These are phyloP conservation scores for Fistularia commersonii DNA, from an alignment of 2,797 vertebrate genomes.

Conservation along the genomic window DNA sequence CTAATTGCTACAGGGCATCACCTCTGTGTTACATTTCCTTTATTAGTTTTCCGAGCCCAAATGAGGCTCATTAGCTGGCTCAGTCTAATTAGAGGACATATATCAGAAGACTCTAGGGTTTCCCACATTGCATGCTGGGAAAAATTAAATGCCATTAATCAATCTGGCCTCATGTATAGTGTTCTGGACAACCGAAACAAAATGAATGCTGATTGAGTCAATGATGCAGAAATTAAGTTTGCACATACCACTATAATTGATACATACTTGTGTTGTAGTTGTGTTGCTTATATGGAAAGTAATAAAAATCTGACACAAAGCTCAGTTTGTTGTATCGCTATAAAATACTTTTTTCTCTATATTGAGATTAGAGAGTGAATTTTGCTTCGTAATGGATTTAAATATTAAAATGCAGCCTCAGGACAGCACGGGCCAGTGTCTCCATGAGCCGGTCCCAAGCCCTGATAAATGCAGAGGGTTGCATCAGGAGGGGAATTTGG, in stretches of 20 bases:
- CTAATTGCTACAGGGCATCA: slow-evolving; percentile 73
- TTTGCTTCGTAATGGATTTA: too few relatives aligned
- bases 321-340: slow-evolving; percentile 19
- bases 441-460: too few relatives aligned
- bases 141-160: slow-evolving; percentile 72
- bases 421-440: too few relatives aligned
- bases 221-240: slow-evolving; percentile 35
- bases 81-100: slow-evolving; percentile 73
- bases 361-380: too few relatives aligned
- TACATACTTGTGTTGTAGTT: slow-evolving; percentile 18
- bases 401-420: too few relatives aligned
- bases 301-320: not conserved
- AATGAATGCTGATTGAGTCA: slow-evolving; percentile 46
- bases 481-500: too few relatives aligned
- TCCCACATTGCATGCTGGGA: slow-evolving; percentile 56
- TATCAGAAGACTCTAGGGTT: slow-evolving; percentile 67
- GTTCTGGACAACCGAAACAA: slow-evolving; percentile 55
- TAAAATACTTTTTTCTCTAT: not conserved
- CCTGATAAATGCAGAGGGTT: too few relatives aligned
- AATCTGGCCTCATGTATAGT: slow-evolving; percentile 54
- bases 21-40: slow-evolving; percentile 65
- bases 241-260: slow-evolving; percentile 15
- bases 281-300: slow-evolving; percentile 3
- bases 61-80: slow-evolving; percentile 69
- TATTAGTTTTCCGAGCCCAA: slow-evolving; percentile 73